phyloP scores from a whole-genome alignment of 1,140 invertebrate species.

The Plectus sambesii region DNA sequence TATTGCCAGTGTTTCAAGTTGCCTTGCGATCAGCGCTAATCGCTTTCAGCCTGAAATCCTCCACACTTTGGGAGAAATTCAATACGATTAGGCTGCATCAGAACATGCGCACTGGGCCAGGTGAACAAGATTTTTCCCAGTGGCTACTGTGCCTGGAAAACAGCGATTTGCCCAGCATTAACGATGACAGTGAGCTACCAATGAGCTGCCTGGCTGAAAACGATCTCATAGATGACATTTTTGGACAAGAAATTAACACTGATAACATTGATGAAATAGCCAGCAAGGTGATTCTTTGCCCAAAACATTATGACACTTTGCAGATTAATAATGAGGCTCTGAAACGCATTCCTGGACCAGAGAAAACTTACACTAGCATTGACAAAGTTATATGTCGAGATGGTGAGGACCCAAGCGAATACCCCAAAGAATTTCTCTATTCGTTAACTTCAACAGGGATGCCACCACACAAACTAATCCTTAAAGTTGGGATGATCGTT shows the following conservation, averaged over 20 bases:
- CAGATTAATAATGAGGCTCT: conserved; percentile 22
- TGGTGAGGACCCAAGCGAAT: too few relatives aligned
- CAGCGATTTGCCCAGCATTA: conserved; percentile 19
- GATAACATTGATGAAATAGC: conserved; percentile 12
- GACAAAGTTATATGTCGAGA: neutral
- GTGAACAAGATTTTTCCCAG: conserved; percentile 22
- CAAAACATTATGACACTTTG: conserved; percentile 18
- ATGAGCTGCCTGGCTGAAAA: conserved; percentile 9
- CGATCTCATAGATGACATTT: conserved; percentile 10
- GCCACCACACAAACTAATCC: conserved; percentile 22
- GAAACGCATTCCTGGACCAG: conserved; percentile 13
- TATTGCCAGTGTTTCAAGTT: conserved; percentile 23
- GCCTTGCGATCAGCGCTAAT: conserved; percentile 25
- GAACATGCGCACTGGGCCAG: conserved; percentile 29
- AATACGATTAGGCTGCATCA: conserved; percentile 11
- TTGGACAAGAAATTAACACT: conserved; percentile 13
- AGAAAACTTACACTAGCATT: conserved; percentile 12
- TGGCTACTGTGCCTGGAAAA: conserved; percentile 27
- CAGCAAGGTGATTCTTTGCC: conserved; percentile 18
- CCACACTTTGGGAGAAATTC: conserved; percentile 27
- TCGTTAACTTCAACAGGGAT: conserved; percentile 19
- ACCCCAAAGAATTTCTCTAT: conserved; percentile 13
- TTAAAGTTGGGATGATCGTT: conserved; percentile 25
- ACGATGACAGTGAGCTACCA: conserved; percentile 22
- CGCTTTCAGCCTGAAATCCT: conserved; percentile 32